phyloP scores from a whole-genome alignment of 2,888 invertebrate genomes.

The Noctua janthina region DNA sequence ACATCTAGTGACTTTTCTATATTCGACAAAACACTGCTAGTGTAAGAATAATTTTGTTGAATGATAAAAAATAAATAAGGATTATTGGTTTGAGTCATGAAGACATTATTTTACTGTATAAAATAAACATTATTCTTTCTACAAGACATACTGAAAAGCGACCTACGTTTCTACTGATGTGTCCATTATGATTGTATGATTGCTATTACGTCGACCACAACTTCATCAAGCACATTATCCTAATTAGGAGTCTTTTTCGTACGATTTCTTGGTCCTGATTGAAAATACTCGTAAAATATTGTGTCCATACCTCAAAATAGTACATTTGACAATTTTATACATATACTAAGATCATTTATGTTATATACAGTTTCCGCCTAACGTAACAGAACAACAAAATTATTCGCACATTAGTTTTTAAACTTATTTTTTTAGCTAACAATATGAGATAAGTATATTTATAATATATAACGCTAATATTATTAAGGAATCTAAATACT shows the following conservation, averaged over 20 bases:
- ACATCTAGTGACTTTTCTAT: constrained; percentile 79
- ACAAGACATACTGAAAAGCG: constrained; percentile 6
- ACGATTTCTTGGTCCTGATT: constrained; percentile 53
- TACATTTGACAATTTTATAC: constrained; percentile 57
- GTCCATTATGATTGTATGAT: background rate
- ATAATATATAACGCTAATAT: constrained; percentile 83
- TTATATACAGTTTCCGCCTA: constrained; percentile 66
- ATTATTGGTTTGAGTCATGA: constrained; percentile 43
- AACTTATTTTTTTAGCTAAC: constrained; percentile 85
- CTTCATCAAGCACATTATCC: constrained; percentile 37
- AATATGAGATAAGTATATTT: constrained; percentile 84
- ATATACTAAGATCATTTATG: constrained; percentile 53
- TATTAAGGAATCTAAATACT: constrained; percentile 83
- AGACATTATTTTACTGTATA: constrained; percentile 49
- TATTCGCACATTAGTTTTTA: constrained; percentile 78
- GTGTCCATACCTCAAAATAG: constrained; percentile 53
- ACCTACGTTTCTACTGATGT: constrained; percentile 26
- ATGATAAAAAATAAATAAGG: constrained; percentile 47
- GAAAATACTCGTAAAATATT: constrained; percentile 57
- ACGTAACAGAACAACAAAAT: constrained; percentile 73
- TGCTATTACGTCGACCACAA: constrained; percentile 22
- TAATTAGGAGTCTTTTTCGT: constrained; percentile 43
- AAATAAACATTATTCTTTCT: constrained; percentile 8
- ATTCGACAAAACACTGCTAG: constrained; percentile 70
- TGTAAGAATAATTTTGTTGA: constrained; percentile 76